Evolutionary conservation across 37 sponge, comb jelly and placozoan genomes (phyloP), one percentile per base, ranked within the genome.

Genomic region (Mnemiopsis leidyi): DNA sequence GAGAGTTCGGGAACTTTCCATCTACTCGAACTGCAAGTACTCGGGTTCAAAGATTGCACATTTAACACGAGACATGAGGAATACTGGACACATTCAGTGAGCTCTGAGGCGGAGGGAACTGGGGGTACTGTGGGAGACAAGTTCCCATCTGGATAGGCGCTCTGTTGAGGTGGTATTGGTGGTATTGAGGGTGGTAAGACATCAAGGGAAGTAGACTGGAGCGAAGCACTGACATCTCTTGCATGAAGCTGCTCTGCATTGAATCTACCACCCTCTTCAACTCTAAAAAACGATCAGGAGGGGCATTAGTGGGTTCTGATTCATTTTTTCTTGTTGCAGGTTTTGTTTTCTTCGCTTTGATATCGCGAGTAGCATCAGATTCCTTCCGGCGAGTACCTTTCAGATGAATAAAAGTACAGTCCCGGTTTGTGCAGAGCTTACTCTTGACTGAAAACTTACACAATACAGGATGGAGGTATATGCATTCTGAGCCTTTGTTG

Each of bases 371-470:
- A n/a, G n/a, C n/a, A n/a, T n/a, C n/a, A n/a, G n/a, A n/a, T n/a
- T n/a, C n/a, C n/a, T 67, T 67, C 20, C 68, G 13, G 13, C 20
- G 13, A 20, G 68, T 67, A 21, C 68, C 68, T 67, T 67, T 67
- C 68, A 67, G 68, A 67, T 67, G 73, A 18, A 71, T 23, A 30
- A n/a, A 71, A 3, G 7, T 71, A 18, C 73, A 71, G 7, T 7
- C 16, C 2, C 29, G 2, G 25, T 71, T 71, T 5, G 23, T 18
- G 26, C 73, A 71, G 23, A 71, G 25, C 7, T 23, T 7, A 5
- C 26, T 71, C 25, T 71, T 7, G n/a, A 71, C 73, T 71, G 73
- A 71, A 71, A 71, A 71, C 73, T 71, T 71, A 23, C 73, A 71
- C 73, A 71, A 71, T 23, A 71, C 73, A 71, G 73, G 73, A 23